Percentiles rank a stretch among this genome's conserved stretches.
Conservation (phyloP, 2,113 vertebrate species). For the Trichechus manatus region DNA sequence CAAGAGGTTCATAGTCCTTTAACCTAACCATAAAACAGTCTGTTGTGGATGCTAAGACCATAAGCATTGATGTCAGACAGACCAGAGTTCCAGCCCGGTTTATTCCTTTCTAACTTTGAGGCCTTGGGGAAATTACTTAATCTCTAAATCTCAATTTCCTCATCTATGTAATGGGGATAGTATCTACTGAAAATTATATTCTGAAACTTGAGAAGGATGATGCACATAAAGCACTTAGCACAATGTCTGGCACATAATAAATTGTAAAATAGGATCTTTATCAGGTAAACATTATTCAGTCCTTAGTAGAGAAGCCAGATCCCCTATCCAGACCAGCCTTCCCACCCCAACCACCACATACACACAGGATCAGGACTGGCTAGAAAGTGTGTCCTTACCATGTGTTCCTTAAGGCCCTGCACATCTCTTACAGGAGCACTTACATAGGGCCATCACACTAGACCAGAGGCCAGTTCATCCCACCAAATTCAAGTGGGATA, state of each 20-base stretch:
- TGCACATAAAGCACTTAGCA: neutral
- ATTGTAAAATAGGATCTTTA: neutral
- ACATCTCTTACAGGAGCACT: neutral
- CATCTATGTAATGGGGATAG: neutral
- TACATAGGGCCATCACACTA: neutral
- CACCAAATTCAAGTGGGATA: neutral
- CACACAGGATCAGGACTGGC: neutral
- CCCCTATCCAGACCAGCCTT: neutral
- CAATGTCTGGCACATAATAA: neutral
- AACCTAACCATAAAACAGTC: neutral
- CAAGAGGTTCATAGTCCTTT: neutral
- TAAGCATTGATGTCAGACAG: neutral
- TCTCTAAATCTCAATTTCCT: neutral
- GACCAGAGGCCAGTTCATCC: neutral
- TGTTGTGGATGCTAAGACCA: neutral
- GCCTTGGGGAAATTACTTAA: neutral
- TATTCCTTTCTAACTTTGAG: neutral
- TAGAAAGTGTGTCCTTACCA: neutral
- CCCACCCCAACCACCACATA: neutral
- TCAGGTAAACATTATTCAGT: neutral
- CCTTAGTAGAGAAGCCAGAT: neutral
- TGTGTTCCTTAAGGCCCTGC: neutral
- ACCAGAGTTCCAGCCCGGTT: neutral
- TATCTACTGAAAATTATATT: neutral
- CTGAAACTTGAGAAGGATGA: neutral